phyloP scores from a whole-genome alignment of 2,113 vertebrate species.

The Archilochus colubris region DNA sequence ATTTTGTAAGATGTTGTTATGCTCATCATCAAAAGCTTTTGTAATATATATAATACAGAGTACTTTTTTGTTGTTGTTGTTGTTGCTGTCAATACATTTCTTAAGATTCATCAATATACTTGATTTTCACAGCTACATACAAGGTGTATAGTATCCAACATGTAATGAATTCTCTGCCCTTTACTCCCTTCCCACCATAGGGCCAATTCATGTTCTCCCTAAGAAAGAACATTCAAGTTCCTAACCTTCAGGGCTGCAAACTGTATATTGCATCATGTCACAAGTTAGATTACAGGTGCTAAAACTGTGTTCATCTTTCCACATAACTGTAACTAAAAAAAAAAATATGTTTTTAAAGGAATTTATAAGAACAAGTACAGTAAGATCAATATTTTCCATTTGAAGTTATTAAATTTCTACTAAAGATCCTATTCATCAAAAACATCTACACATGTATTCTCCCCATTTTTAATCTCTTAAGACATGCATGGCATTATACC shows the following conservation, averaged over 20 bases:
- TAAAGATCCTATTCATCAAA: slow-evolving; percentile 62
- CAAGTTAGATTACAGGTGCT: neutral
- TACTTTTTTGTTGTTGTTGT: neutral
- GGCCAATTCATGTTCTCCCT: neutral
- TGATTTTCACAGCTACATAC: neutral
- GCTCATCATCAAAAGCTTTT: neutral
- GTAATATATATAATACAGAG: neutral
- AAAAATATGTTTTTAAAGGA: slow-evolving; percentile 23
- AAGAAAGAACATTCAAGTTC: slow-evolving; percentile 3
- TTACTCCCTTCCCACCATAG: neutral
- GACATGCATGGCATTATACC: neutral
- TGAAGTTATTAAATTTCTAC: slow-evolving; percentile 67
- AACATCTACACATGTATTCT: neutral
- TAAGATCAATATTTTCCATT: slow-evolving; percentile 64
- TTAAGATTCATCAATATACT: neutral
- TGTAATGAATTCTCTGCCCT: neutral
- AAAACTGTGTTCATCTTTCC: slow-evolving; percentile 35
- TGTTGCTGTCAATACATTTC: neutral
- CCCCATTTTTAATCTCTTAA: slow-evolving; percentile 52
- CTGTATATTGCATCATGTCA: neutral
- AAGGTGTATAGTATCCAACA: neutral
- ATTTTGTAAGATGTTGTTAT: neutral
- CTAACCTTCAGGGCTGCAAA: slow-evolving; percentile 28
- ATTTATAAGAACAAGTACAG: slow-evolving; percentile 37
- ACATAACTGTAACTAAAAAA: neutral